These are phyloP conservation scores for Amphiprion percula DNA, from an alignment of 2,113 vertebrate species.

Conservation along the genomic window DNA sequence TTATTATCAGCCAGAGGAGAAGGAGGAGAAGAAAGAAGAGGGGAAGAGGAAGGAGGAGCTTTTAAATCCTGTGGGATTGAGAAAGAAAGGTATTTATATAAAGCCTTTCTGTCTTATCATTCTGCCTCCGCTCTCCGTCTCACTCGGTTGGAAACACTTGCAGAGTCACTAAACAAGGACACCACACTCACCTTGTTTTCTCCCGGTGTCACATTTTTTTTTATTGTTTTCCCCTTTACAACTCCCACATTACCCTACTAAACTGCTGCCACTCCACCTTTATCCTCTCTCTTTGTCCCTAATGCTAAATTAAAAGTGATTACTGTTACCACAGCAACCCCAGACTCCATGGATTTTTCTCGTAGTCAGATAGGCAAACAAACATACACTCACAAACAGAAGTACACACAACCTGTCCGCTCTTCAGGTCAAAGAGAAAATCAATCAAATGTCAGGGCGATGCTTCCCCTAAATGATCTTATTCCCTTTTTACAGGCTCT, in stretches of 20 bases:
- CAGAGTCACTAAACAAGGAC: conserved; percentile 39
- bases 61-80: conserved; percentile 54
- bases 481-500: conserved; percentile 1
- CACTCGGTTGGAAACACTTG: not conserved
- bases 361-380: conserved; percentile 64
- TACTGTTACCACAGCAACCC: conserved; percentile 87
- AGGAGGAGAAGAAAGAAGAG: conserved; percentile 19
- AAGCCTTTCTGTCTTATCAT: conserved; percentile 49
- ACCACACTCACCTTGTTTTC: conserved; percentile 42
- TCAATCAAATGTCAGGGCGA: conserved; percentile 58
- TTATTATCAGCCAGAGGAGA: conserved; percentile 54
- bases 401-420: conserved; percentile 10
- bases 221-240: conserved; percentile 43
- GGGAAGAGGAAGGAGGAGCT: conserved; percentile 36
- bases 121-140: conserved; percentile 20
- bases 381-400: conserved; percentile 14
- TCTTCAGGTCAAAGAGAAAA: conserved; percentile 53
- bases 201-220: conserved; percentile 45
- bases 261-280: conserved; percentile 54
- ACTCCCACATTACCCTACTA: conserved; percentile 43
- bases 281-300: conserved; percentile 43
- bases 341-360: conserved; percentile 85
- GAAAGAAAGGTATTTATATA: conserved; percentile 61
- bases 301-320: conserved; percentile 81
- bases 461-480: conserved; percentile 22